Percentiles rank a stretch among this genome's conserved stretches.
These are phyloP conservation scores for Falco concolor DNA, from an alignment of 2,797 vertebrate species.

Conservation along the genomic window DNA sequence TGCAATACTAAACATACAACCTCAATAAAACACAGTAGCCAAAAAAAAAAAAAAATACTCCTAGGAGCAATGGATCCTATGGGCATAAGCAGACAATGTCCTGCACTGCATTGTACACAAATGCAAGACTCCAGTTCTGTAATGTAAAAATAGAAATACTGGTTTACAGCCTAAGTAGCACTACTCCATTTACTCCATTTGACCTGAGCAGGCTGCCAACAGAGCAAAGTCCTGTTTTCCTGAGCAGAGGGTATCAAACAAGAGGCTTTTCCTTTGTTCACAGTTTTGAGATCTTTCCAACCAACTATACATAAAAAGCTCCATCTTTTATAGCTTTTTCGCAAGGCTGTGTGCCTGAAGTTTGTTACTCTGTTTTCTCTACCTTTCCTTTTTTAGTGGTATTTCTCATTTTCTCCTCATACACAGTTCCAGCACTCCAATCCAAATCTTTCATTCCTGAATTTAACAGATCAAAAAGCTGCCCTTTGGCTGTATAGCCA, in stretches of 20 bases:
- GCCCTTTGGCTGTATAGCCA: background rate
- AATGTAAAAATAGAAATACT: background rate
- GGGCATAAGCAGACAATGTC: background rate
- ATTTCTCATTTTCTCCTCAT: background rate
- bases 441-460: background rate
- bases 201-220: background rate
- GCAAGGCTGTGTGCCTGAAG: background rate
- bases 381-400: background rate
- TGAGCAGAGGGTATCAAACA: background rate
- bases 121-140: background rate
- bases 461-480: background rate
- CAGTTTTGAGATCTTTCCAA: background rate
- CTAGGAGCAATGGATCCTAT: background rate
- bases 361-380: background rate
- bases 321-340: background rate
- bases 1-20: background rate
- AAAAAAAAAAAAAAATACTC: background rate
- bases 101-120: background rate
- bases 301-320: background rate
- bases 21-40: background rate
- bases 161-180: background rate
- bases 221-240: background rate
- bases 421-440: background rate
- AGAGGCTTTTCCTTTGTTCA: background rate
- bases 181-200: background rate